Percentiles rank a stretch among this genome's conserved stretches.
Conservation (phyloP, 2,888 invertebrate species). For the Nymphalis c-album region DNA sequence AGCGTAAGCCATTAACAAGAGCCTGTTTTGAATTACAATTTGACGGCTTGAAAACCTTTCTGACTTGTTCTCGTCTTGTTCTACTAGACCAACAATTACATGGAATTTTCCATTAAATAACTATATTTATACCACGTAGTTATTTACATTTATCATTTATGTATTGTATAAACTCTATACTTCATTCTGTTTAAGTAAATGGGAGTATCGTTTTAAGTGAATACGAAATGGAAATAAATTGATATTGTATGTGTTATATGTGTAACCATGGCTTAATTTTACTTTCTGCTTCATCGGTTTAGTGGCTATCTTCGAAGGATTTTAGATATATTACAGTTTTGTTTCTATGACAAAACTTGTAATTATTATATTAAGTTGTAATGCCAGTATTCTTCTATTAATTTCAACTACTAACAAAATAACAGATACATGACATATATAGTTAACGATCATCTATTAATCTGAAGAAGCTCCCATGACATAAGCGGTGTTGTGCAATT, state of each 20-base stretch:
- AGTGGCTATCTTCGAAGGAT: no score
- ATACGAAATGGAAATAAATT: no score
- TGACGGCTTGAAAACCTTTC: background rate
- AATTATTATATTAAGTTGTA: no score
- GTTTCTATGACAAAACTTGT: no score
- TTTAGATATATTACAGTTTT: no score
- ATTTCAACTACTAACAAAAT: background rate
- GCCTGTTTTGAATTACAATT: conserved; percentile 17
- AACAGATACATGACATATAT: background rate
- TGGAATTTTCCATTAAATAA: background rate
- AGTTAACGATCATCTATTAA: conserved; percentile 2
- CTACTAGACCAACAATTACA: background rate
- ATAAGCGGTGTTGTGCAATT: conserved; percentile 34
- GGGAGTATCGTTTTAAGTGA: no score
- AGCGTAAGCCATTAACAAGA: conserved; percentile 10
- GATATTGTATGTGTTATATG: no score
- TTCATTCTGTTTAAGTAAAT: no score
- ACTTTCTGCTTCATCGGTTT: no score
- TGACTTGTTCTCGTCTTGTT: background rate
- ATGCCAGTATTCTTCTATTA: no score
- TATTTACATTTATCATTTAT: background rate
- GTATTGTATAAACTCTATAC: background rate
- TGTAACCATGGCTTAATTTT: no score
- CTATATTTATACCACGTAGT: background rate
- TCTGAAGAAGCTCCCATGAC: conserved; percentile 25